Base-by-base conservation (phyloP, 2,113 vertebrate genomes). In the Saguinus midas region DNA sequence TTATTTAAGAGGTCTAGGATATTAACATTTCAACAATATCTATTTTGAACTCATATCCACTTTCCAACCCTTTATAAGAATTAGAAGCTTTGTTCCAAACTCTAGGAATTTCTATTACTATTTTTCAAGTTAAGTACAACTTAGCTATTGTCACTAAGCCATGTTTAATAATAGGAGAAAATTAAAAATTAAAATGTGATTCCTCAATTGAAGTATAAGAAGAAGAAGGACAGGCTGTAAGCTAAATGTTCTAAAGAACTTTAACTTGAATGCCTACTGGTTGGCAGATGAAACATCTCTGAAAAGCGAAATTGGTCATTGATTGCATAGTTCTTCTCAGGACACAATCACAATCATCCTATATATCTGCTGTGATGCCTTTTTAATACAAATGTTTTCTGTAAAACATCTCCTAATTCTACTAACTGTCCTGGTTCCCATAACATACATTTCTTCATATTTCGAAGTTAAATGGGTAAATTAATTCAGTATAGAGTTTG, bases 51-150 rank as follows among this genome's bases (percentile, higher is more conserved):
- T 17, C n/a, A 89, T 73, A 80, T 66, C 68, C 6, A 92, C 35
- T 73, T 92, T 96, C 20, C 72, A 98, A 90, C 87, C 9, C 45
- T 97, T 95, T 68, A 75, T 3, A 93, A 93, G 89, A 94, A 93
- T 68, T 87, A 68, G 17, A 73, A 88, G 45, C 32, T 95, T 97
- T 93, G 80, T 85, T 83, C 7, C 78, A 86, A 80, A 76, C 35
- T 75, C 8, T 43, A 85, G 72, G 40, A 95, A 81, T 21, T 10
- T 84, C 68, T 55, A 45, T 83, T 52, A 89, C 58, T 73, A 52
- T 83, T 95, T 94, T 81, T 64, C 66, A 95, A 97, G 18, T 64
- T 43, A 21, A 55, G 48, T 7, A 90, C 72, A 96, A 87, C 57
- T 72, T 70, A 95, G 89, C 23, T 92, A 82, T 80, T 76, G 81